Conservation (phyloP, 1,140 invertebrate species). For the Drosophila auraria region DNA sequence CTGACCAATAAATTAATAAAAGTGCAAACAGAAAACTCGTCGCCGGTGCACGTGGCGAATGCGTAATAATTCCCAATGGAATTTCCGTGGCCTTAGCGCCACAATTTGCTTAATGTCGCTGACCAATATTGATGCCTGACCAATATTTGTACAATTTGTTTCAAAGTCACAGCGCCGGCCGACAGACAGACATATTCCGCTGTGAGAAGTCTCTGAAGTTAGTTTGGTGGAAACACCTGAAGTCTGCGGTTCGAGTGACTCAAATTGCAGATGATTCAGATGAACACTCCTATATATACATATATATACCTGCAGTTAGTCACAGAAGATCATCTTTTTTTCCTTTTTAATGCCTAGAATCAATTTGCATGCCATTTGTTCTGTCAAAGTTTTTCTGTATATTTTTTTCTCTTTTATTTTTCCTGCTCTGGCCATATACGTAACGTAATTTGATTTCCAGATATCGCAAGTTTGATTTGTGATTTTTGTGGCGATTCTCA, state of each 20-base stretch:
- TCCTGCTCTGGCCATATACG: constrained; percentile 53
- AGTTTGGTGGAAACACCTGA: constrained; percentile 22
- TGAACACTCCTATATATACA: constrained; percentile 15
- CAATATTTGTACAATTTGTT: constrained; percentile 74
- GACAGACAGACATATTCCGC: constrained; percentile 9
- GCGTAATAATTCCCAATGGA: constrained; percentile 65
- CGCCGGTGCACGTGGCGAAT: constrained; percentile 66
- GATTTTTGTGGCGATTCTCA: constrained; percentile 48
- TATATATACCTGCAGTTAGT: constrained; percentile 29
- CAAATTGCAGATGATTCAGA: constrained; percentile 47
- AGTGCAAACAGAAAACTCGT: constrained; percentile 16
- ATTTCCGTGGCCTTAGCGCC: constrained; percentile 49
- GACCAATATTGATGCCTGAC: constrained; percentile 57
- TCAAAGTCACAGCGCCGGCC: constrained; percentile 32
- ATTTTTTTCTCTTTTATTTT: constrained; percentile 8
- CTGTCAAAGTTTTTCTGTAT: constrained; percentile 27
- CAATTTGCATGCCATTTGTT: constrained; percentile 66
- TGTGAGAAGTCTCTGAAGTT: not conserved
- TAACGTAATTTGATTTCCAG: constrained; percentile 51
- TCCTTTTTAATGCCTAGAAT: constrained; percentile 4
- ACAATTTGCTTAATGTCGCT: constrained; percentile 63
- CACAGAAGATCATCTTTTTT: constrained; percentile 26
- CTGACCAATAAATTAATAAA: constrained; percentile 48
- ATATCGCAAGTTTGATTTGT: constrained; percentile 50
- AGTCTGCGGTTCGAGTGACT: constrained; percentile 18